Evolutionary conservation across 2,113 vertebrate genomes (phyloP).

Genomic region (Micronycteris hirsuta): DNA sequence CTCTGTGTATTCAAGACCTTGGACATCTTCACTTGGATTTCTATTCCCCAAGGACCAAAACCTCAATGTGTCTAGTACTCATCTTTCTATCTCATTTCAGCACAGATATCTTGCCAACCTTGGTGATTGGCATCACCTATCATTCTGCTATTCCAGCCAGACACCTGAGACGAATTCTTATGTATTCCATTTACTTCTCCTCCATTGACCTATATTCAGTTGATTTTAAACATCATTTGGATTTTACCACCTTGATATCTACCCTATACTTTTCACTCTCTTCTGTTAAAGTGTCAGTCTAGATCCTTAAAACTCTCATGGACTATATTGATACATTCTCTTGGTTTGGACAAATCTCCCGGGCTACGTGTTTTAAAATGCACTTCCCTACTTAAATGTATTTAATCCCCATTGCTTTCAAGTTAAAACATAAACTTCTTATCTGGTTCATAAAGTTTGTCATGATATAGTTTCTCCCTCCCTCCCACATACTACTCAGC

Average conservation of each 20-base stretch:
- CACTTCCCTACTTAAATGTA: neutral
- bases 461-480: neutral
- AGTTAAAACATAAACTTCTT: neutral
- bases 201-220: neutral
- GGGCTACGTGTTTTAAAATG: neutral
- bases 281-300: neutral
- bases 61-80: neutral
- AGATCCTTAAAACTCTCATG: neutral
- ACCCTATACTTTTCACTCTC: neutral
- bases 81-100: neutral
- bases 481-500: neutral
- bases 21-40: neutral
- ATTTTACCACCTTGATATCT: neutral
- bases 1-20: neutral
- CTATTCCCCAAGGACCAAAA: neutral
- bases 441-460: neutral
- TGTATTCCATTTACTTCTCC: neutral
- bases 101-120: neutral
- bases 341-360: neutral
- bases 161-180: neutral
- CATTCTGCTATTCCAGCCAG: neutral
- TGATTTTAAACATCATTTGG: neutral
- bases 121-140: neutral
- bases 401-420: neutral
- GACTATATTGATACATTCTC: neutral